Evolutionary conservation across 2,888 invertebrate genomes (phyloP).

Genomic region (Lamellibrachia satsuma): DNA sequence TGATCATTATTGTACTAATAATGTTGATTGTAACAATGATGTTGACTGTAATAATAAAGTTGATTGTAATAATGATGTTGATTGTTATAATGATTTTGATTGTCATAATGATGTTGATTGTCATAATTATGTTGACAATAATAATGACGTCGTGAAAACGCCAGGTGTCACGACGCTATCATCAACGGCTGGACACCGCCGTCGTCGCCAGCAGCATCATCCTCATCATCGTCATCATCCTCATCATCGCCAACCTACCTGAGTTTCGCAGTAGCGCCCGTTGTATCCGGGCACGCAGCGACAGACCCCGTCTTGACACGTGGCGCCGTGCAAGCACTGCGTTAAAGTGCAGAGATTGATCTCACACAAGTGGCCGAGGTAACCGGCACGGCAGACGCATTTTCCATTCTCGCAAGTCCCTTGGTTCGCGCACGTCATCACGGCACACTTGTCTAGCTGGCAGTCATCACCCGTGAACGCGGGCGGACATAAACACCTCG

Average conservation of each 20-base stretch:
- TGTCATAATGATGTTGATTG: not conserved
- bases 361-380: constrained; percentile 23
- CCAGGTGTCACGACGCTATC: not conserved
- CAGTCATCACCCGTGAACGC: constrained; percentile 53
- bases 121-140: not conserved
- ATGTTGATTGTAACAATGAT: not conserved
- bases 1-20: not conserved
- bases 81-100: too few relatives aligned
- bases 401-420: constrained; percentile 18
- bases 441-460: constrained; percentile 49
- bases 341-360: constrained; percentile 83
- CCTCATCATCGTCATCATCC: not conserved
- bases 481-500: constrained; percentile 46
- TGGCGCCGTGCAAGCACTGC: constrained; percentile 86
- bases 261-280: not conserved
- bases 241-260: constrained; percentile 43
- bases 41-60: not conserved
- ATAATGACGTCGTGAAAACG: not conserved
- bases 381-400: constrained; percentile 30
- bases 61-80: too few relatives aligned
- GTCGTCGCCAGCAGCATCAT: too few relatives aligned
- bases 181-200: not conserved
- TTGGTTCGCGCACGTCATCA: constrained; percentile 37
- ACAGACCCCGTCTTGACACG: constrained; percentile 3
- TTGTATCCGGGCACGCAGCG: not conserved